Base-by-base conservation (phyloP, 2,888 invertebrate genomes). In the Lomographa bimaculata region DNA sequence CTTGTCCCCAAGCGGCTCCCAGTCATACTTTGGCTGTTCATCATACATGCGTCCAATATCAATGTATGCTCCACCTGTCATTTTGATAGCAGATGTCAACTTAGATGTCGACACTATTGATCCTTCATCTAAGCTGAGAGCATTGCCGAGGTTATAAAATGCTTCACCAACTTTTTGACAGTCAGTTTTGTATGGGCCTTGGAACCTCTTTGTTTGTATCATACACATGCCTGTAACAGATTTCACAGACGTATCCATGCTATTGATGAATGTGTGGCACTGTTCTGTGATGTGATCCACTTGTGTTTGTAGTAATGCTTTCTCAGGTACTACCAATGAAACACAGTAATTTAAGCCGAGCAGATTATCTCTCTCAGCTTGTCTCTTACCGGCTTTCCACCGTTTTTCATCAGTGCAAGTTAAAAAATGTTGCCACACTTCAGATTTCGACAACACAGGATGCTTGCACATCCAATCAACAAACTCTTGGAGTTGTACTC, bases 391-490 rank as follows among this genome's bases (percentile, higher is more conserved):
- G 27, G 92, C 93, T 85, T 99, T 99, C 99, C 99, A 99, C 57
- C 95, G 93, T 78, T 98, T 98, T 63, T 98, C 98, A 84, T 99
- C 98, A 3, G 97, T 98, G 73, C 98, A 98, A 1, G 97, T 97
- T 29, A 99, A 92, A 78, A 99, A 99, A 78, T 99, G 99, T 70
- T 95, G 93, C 96, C 98, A 98, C 0, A 98, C 98, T 55, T 96
- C 96, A 64, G 94, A 94, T 58, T 93, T 93, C 1, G 97, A 96
- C 20, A 99, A 86, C 4, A 99, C 96, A 1, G 99, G 99, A 90
- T 99, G 99, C 38, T 96, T 92, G 73, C 98, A 98, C 69, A 99
- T 97, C 90, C 98, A 96, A 86, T 98, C 96, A 1, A 99, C 96
- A 91, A 99, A 99, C 64, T 97, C 95, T 78, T 99, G 98, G 24